Base-by-base conservation (phyloP, 2,888 invertebrate species). In the Urechis unicinctus region DNA sequence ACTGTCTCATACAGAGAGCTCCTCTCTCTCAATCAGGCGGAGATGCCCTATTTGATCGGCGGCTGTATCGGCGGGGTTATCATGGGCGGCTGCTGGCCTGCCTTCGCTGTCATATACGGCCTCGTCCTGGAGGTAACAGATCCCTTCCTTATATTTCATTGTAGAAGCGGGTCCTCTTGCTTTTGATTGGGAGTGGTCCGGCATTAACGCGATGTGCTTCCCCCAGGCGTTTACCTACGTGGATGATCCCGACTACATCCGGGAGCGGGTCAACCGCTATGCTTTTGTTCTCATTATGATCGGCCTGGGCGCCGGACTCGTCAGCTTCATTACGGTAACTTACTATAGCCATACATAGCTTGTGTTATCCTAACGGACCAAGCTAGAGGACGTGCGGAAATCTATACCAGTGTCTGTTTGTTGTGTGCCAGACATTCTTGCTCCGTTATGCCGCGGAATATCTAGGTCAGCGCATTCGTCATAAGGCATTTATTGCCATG, bases 381-480 rank as follows among this genome's bases (percentile, higher is more conserved):
- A n/a, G n/a, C n/a, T n/a, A n/a, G n/a, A n/a, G n/a, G n/a, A n/a
- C n/a, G n/a, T n/a, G n/a, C n/a, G n/a, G n/a, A n/a, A n/a, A n/a
- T n/a, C n/a, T n/a, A n/a, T n/a, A n/a, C n/a, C n/a, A n/a, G n/a
- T n/a, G n/a, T n/a, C n/a, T n/a, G n/a, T n/a, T n/a, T n/a, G n/a
- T n/a, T n/a, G n/a, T n/a, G n/a, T n/a, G n/a, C n/a, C 52, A 64
- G 60, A 28, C 56, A 13, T 61, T 51, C 48, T 46, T 53, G 36
- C 43, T 64, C 29, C 50, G 51, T n/a, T 58, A 57, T 29, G 47
- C 50, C 30, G 91, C 91, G 31, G 91, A 91, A 75, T 79, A 82
- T 60, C 79, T 92, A 52, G 91, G 91, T 0, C 83, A 85, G 68
- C 81, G 90, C 57, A 74, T 91, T 1, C 80, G 91, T 46, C 56